Conservation (phyloP, 2,888 invertebrate species). For the Plusia festucae region DNA sequence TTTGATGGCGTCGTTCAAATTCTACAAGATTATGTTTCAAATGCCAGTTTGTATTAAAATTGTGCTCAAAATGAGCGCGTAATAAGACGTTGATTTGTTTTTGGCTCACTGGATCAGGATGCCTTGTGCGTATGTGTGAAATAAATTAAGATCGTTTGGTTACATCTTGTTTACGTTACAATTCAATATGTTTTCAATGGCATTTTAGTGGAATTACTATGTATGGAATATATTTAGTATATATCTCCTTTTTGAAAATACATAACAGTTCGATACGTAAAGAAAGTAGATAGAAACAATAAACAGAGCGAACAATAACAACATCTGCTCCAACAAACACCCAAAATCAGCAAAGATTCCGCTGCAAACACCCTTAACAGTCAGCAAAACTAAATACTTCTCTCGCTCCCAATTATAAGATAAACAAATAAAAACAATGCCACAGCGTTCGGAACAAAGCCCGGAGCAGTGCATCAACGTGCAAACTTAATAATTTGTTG, state of each 20-base stretch:
- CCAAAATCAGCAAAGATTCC: conserved; percentile 23
- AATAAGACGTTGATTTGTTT: conserved; percentile 33
- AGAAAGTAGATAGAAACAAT: background rate
- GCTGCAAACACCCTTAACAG: conserved; percentile 21
- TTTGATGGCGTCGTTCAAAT: conserved; percentile 38
- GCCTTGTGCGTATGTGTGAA: background rate
- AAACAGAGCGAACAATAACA: background rate
- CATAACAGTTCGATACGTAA: background rate
- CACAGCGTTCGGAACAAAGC: conserved; percentile 50
- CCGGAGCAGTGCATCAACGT: conserved; percentile 51
- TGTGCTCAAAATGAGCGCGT: conserved; percentile 36
- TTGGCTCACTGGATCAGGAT: background rate
- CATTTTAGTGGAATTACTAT: background rate
- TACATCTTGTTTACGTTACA: background rate
- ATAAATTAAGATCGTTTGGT: background rate
- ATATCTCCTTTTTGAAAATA: too few relatives aligned
- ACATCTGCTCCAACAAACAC: conserved; percentile 8
- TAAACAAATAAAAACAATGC: conserved; percentile 49
- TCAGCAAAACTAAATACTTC: conserved; percentile 50
- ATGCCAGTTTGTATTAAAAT: conserved; percentile 45
- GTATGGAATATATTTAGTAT: too few relatives aligned
- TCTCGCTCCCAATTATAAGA: conserved; percentile 49
- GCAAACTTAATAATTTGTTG: conserved; percentile 53
- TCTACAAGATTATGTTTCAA: conserved; percentile 45
- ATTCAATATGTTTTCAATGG: too few relatives aligned